Base-by-base conservation (phyloP, 2,888 invertebrate species). In the Biston betularia region DNA sequence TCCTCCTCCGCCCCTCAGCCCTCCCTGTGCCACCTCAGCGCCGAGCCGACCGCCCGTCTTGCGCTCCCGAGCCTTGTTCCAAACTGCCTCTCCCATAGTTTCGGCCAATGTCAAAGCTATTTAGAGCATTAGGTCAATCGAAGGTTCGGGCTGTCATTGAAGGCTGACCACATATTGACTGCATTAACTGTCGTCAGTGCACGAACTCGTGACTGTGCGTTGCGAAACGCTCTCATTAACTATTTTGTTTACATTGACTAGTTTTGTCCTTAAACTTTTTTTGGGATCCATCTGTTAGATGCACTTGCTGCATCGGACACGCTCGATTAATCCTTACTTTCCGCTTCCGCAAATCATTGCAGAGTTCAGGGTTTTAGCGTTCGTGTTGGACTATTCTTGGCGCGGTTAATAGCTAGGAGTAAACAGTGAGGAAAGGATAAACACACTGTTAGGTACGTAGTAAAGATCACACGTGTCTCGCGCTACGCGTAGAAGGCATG, bases 41-140 rank as follows among this genome's bases (percentile, higher is more conserved):
- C 72, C 38, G 52, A 70, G 67, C 74, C 63, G 56, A 14, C 14
- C 33, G 15, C 49, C 49, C 52, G 69, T 70, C 72, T 70, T 87
- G 85, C 81, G 82, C 79, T 86, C 89, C 89, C 88, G 83, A 82
- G 82, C 85, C 76, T 34, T 34, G 50, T 82, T 87, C 84, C 84
- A 81, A 69, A 69, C 69, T 83, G 79, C 83, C 79, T 80, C 81
- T 79, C 78, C 69, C 71, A 69, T 65, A 53, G 59, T 65, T 70
- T 65, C 70, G 71, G 71, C 68, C 72, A 73, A 73, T 73, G 73
- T 73, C 71, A 70, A 70, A 70, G 59, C 48, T 73, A 75, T 75
- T 73, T 75, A 66, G 75, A 73, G 65, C 71, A 73, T 69, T 74
- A 73, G 75, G 72, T 73, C 71, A 73, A 69, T 70, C 64, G 49